A percentile compares a stretch with the other conserved stretches of the same genome.
Conservation (phyloP, 1,140 invertebrate genomes). For the Dendrolimus kikuchii region DNA sequence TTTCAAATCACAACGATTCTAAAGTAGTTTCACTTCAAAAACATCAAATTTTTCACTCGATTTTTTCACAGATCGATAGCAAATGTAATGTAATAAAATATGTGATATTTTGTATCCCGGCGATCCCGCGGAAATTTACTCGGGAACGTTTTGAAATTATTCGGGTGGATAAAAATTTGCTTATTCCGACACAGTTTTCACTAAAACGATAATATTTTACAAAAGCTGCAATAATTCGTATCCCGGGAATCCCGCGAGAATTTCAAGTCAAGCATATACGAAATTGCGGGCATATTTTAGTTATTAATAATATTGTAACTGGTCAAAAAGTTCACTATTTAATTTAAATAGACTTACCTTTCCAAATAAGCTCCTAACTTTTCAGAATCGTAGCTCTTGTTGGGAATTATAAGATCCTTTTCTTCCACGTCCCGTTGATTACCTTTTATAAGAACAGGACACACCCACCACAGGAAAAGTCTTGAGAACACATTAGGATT, state of each 20-base stretch:
- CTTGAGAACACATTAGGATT: constrained; percentile 17
- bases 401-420: constrained; percentile 27
- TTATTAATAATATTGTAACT: neutral
- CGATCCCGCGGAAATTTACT: too few species aligned
- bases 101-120: too few species aligned
- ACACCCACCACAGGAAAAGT: constrained; percentile 27
- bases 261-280: neutral
- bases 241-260: neutral
- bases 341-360: constrained; percentile 28
- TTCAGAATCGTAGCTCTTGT: constrained; percentile 40
- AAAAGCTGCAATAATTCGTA: too few species aligned
- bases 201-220: too few species aligned
- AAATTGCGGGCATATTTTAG: neutral
- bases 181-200: too few species aligned
- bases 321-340: neutral
- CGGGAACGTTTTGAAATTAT: too few species aligned
- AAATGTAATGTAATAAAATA: too few species aligned
- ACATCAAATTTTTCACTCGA: too few species aligned
- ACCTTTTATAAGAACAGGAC: constrained; percentile 21
- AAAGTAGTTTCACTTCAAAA: too few species aligned
- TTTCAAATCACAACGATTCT: too few species aligned
- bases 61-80: too few species aligned
- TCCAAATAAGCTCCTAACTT: constrained; percentile 41
- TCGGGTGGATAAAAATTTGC: too few species aligned
- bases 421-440: constrained; percentile 23